Evolutionary conservation across 1,140 invertebrate species (phyloP).

Genomic region (Latrodectus geometricus): DNA sequence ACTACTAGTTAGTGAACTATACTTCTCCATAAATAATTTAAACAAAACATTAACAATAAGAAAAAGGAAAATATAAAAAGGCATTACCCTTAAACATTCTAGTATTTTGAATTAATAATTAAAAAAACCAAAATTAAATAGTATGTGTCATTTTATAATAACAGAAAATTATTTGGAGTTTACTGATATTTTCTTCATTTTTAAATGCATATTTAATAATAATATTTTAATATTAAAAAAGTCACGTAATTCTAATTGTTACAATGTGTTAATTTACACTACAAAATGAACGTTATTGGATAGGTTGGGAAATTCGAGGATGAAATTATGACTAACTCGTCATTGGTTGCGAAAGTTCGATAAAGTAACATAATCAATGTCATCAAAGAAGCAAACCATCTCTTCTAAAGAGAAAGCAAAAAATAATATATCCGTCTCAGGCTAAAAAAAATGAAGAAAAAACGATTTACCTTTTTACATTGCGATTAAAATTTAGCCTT

Average conservation of each 20-base stretch:
- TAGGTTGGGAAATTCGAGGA: neutral
- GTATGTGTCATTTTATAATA: no score
- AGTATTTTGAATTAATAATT: no score
- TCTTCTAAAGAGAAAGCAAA: neutral
- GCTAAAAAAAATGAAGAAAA: neutral
- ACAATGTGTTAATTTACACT: neutral
- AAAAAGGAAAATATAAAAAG: no score
- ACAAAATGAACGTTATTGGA: neutral
- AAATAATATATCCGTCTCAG: neutral
- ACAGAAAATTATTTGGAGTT: no score
- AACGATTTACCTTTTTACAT: neutral
- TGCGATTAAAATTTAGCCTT: neutral
- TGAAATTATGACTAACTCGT: constrained; percentile 5
- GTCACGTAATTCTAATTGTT: neutral
- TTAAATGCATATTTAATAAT: neutral
- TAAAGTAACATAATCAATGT: constrained; percentile 42
- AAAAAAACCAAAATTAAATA: no score
- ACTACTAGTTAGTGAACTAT: no score
- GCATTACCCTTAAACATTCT: no score
- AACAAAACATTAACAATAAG: no score
- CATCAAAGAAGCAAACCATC: constrained; percentile 1
- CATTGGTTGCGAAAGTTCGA: constrained; percentile 23
- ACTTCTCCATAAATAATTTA: no score
- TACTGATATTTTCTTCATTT: no score
- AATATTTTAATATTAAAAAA: neutral